These are phyloP conservation scores for Drosophila rubida DNA, from an alignment of 2,888 invertebrate genomes.

Conservation along the genomic window DNA sequence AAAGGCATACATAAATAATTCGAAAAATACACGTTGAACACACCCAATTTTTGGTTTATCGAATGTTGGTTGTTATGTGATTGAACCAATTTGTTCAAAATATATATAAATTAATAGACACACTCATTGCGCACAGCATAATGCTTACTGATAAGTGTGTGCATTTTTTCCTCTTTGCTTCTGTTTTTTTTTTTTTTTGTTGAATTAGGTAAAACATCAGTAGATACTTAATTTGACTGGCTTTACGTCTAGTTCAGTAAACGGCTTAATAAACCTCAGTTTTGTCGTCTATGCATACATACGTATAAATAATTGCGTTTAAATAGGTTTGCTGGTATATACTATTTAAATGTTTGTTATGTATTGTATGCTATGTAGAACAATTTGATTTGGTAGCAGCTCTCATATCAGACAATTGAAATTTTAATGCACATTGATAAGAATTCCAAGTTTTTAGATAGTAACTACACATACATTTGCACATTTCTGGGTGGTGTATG, in stretches of 20 bases:
- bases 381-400: constrained; percentile 19
- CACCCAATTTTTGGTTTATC: constrained; percentile 21
- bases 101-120: background rate
- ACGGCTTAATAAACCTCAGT: constrained; percentile 45
- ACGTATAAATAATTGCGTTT: constrained; percentile 50
- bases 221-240: constrained; percentile 9
- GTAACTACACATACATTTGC: constrained; percentile 5
- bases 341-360: background rate
- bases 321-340: background rate
- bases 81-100: constrained; percentile 13
- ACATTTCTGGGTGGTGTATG: too few species aligned
- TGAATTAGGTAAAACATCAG: constrained; percentile 16
- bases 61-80: constrained; percentile 10
- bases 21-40: constrained; percentile 42
- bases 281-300: constrained; percentile 19
- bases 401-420: constrained; percentile 32
- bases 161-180: background rate
- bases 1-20: constrained; percentile 14
- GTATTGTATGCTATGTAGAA: constrained; percentile 10
- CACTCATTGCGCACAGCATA: constrained; percentile 2
- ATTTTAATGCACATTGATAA: constrained; percentile 36
- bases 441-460: constrained; percentile 22
- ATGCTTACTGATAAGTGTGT: background rate
- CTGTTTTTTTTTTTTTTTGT: too few species aligned
- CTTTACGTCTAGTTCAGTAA: constrained; percentile 31